Evolutionary conservation across 2,113 vertebrate genomes (phyloP).

Genomic region (Brienomyrus longianalis): DNA sequence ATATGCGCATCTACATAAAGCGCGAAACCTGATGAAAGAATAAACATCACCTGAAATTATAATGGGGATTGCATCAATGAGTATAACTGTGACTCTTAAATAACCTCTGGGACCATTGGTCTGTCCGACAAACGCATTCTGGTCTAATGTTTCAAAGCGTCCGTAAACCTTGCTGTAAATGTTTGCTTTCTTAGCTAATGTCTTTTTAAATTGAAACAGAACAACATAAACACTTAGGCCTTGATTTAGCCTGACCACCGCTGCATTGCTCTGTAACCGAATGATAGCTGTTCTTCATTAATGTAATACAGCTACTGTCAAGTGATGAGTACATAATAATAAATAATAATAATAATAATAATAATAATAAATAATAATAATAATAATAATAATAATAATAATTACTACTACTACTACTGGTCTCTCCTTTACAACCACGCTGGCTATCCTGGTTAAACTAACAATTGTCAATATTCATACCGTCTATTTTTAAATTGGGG

Average conservation of each 20-base stretch:
- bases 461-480: not conserved
- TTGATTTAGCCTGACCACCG: not conserved
- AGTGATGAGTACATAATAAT: not conserved
- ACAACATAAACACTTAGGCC: constrained; percentile 4
- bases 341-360: too few species aligned
- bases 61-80: not conserved
- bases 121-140: not conserved
- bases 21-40: not conserved
- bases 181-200: constrained; percentile 23
- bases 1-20: not conserved
- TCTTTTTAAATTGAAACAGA: constrained; percentile 22
- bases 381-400: too few species aligned
- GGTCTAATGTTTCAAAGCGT: constrained; percentile 18
- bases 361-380: too few species aligned
- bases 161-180: constrained; percentile 5
- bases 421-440: not conserved
- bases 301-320: not conserved
- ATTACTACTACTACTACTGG: not conserved
- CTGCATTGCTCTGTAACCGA: not conserved
- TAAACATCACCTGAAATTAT: not conserved
- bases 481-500: not conserved
- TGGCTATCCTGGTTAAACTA: not conserved
- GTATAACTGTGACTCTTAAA: not conserved
- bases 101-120: not conserved
- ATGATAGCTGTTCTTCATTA: not conserved